Evolutionary conservation across 2,888 invertebrate species (phyloP), one percentile per base, ranked within the genome.

Genomic region (Lingula anatina): DNA sequence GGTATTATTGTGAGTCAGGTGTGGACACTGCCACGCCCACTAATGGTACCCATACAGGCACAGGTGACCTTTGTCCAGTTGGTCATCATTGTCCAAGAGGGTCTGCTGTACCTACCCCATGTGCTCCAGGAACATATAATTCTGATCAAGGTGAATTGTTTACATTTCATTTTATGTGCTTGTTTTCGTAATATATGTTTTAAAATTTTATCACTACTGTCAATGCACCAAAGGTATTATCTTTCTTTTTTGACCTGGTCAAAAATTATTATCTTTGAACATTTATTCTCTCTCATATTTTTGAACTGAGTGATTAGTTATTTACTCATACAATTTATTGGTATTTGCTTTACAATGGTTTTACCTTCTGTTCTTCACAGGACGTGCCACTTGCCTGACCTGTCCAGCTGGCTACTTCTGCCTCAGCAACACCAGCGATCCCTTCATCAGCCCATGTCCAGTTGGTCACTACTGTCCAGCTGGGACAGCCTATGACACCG

Each of bases 331-430:
- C n/a, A n/a, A n/a, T n/a, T n/a, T n/a, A n/a, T n/a, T n/a, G n/a
- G n/a, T n/a, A n/a, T n/a, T n/a, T n/a, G n/a, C n/a, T n/a, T n/a
- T n/a, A n/a, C n/a, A n/a, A n/a, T n/a, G n/a, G n/a, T n/a, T n/a
- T n/a, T n/a, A n/a, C n/a, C n/a, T n/a, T n/a, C n/a, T n/a, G n/a
- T n/a, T n/a, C n/a, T n/a, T n/a, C n/a, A n/a, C n/a, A n/a, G 73
- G 67, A 18, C 61, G 62, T 38, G 56, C 59, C 1, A 42, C 59
- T 2, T 72, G 70, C 58, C 59, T 61, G 42, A 47, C 46, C 5
- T 73, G 73, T 49, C 64, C 68, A 7, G 60, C 54, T 20, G 70
- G 73, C 3, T 71, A 67, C 59, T 70, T 62, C 50, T 73, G 73
- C 49, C 36, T 50, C 9, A 50, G 50, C 15, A 70, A 69, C 49